These are phyloP conservation scores for Brachymystax lenok DNA, from an alignment of 2,797 vertebrate genomes.

Conservation along the genomic window DNA sequence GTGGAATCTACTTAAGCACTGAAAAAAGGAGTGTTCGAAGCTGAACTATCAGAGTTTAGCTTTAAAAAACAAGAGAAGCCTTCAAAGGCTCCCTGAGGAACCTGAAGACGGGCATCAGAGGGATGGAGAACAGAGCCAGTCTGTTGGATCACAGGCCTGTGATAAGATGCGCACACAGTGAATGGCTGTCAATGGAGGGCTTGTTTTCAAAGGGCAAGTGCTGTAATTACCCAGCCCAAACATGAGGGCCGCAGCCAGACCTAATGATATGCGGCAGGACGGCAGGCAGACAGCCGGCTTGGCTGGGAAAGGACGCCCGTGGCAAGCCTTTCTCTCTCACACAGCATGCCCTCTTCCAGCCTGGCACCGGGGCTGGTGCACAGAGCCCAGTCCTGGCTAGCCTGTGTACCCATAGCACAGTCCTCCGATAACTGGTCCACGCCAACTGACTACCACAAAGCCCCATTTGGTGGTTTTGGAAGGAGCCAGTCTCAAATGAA, in stretches of 20 bases:
- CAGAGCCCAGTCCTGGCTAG: conserved; percentile 35
- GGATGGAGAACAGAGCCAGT: conserved; percentile 31
- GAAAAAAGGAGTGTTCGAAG: conserved; percentile 45
- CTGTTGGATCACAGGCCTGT: conserved; percentile 50
- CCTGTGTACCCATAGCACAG: conserved; percentile 20
- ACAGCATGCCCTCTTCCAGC: conserved; percentile 41
- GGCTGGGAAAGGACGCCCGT: conserved; percentile 43
- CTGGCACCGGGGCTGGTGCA: conserved; percentile 51
- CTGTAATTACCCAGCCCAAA: conserved; percentile 70
- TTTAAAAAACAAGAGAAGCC: conserved; percentile 17
- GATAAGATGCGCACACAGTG: conserved; percentile 38
- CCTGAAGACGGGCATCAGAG: conserved; percentile 24
- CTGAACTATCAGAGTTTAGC: conserved; percentile 38
- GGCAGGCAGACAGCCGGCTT: conserved; percentile 48
- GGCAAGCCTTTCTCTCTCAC: conserved; percentile 30
- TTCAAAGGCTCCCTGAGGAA: conserved; percentile 56
- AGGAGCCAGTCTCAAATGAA: conserved; percentile 29
- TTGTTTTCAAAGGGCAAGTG: conserved; percentile 74
- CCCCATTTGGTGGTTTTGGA: conserved; percentile 39
- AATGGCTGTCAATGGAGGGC: conserved; percentile 50
- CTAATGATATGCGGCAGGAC: conserved; percentile 24
- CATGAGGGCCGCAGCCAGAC: conserved; percentile 46
- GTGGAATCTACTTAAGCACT: conserved; percentile 58
- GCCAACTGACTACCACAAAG: conserved; percentile 57
- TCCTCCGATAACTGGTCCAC: conserved; percentile 35